Conservation (phyloP, 2,888 invertebrate species). For the Lepidocyrtoides sp. region DNA sequence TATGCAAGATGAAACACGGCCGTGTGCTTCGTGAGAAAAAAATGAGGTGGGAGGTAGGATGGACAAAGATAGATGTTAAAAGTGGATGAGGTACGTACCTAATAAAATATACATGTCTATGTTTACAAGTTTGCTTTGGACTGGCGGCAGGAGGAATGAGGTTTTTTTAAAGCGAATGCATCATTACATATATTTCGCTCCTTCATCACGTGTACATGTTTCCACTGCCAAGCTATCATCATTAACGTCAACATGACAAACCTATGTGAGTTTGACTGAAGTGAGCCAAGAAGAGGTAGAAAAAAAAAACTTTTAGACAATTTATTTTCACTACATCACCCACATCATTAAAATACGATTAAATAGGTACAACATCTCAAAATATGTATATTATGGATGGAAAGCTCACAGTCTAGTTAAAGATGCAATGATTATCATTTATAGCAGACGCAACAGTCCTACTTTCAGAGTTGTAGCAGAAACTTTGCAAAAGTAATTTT, state of each 20-base stretch:
- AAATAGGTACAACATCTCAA: no score
- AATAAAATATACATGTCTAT: constrained; percentile 37
- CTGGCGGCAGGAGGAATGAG: neutral
- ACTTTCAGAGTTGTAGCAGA: no score
- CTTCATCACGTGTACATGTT: neutral
- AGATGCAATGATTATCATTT: no score
- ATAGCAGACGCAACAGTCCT: no score
- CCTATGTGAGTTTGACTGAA: neutral
- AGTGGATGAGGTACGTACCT: neutral
- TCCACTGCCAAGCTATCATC: neutral
- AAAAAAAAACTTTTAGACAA: neutral
- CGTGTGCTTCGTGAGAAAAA: constrained; percentile 37
- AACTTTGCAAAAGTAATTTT: no score
- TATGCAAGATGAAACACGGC: constrained; percentile 45
- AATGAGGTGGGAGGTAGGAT: constrained; percentile 11
- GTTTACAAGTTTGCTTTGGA: neutral
- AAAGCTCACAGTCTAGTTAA: no score
- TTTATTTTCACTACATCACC: neutral
- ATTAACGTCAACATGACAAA: neutral
- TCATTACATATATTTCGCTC: neutral
- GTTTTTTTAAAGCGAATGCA: neutral
- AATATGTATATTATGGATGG: no score
- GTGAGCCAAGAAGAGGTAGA: neutral
- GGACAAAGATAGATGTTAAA: constrained; percentile 15
- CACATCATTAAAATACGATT: constrained; percentile 1